Evolutionary conservation across 2,797 vertebrate species (phyloP), one percentile per base, ranked within the genome.

Genomic region (Xenopus petersii): DNA sequence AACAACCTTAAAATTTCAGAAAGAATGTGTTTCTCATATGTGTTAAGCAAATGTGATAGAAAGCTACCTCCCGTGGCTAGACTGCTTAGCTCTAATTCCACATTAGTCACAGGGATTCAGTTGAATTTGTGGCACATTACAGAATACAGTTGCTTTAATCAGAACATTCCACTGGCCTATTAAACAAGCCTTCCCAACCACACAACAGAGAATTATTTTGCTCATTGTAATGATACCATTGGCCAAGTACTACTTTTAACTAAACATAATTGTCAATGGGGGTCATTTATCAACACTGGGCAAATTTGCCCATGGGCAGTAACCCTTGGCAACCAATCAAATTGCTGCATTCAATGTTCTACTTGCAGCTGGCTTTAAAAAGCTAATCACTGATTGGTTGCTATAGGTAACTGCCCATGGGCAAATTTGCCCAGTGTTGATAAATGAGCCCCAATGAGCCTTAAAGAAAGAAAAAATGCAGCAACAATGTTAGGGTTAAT

Each of bases 241-340:
- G 17, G 64, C 49, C 59, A 33, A 64, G 58, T 47, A 15, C 4
- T 71, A 36, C 58, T 54, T 65, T 56, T 62, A 67, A n/a, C 36
- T 42, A 42, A 56, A 12, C 24, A 69, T 58, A 73, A 78, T 24
- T 73, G 70, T 55, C 69, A 73, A 64, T n/a, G n/a, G n/a, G n/a
- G n/a, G n/a, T n/a, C n/a, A n/a, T n/a, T n/a, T n/a, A n/a, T n/a
- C n/a, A n/a, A n/a, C n/a, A n/a, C n/a, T n/a, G n/a, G n/a, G n/a
- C n/a, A n/a, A n/a, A n/a, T n/a, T n/a, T n/a, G n/a, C n/a, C n/a
- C n/a, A n/a, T n/a, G n/a, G n/a, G n/a, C n/a, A n/a, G n/a, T n/a
- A n/a, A n/a, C n/a, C n/a, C n/a, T n/a, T n/a, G n/a, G n/a, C n/a
- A n/a, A n/a, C n/a, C n/a, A n/a, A n/a, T n/a, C n/a, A n/a, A n/a